phyloP scores from a whole-genome alignment of 2,888 invertebrate genomes.

The Hymenopus coronatus region DNA sequence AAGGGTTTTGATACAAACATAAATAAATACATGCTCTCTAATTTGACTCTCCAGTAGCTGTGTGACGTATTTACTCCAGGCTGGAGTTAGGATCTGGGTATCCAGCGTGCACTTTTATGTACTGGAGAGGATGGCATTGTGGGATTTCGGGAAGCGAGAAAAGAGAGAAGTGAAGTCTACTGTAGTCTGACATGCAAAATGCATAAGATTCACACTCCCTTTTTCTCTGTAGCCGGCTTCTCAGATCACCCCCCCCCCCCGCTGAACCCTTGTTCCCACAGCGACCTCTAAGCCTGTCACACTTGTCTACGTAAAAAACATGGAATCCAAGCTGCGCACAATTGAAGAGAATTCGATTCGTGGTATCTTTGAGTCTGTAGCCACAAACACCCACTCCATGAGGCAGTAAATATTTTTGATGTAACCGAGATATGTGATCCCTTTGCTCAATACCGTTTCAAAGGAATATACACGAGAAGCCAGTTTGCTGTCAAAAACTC shows the following conservation, averaged over 20 bases:
- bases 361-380: background rate
- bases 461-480: too few relatives aligned
- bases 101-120: background rate
- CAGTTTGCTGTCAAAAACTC: too few relatives aligned
- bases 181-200: slow-evolving; percentile 31
- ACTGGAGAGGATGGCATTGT: background rate
- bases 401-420: background rate
- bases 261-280: background rate
- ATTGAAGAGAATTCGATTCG: background rate
- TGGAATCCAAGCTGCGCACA: background rate
- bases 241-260: background rate
- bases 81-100: too few relatives aligned
- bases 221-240: background rate
- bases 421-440: background rate
- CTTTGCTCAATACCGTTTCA: too few relatives aligned
- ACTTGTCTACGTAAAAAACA: slow-evolving; percentile 3
- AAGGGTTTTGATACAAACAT: too few relatives aligned
- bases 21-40: too few relatives aligned
- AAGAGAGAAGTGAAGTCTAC: slow-evolving; percentile 13
- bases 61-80: too few relatives aligned
- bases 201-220: slow-evolving; percentile 29
- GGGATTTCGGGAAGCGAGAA: slow-evolving; percentile 24
- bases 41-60: too few relatives aligned
- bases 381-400: background rate
- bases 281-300: slow-evolving; percentile 6